These are phyloP conservation scores for Choloepus didactylus DNA, from an alignment of 2,797 vertebrate species.

Conservation along the genomic window DNA sequence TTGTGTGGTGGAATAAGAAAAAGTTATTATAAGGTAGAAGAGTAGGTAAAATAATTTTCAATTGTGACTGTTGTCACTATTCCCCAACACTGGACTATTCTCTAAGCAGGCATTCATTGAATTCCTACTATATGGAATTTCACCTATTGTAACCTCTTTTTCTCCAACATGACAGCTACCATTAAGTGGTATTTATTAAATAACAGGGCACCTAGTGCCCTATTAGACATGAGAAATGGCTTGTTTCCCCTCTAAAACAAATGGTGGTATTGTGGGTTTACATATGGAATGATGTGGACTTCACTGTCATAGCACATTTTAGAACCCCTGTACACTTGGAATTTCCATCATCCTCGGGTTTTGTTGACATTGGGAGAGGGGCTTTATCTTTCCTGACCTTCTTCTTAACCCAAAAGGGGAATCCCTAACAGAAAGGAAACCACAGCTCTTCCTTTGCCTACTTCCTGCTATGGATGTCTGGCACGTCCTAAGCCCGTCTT, in stretches of 20 bases:
- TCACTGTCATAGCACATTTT: neutral
- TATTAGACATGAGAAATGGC: neutral
- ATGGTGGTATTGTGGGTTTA: neutral
- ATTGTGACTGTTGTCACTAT: neutral
- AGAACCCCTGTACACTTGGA: neutral
- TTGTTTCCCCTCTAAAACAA: conserved; percentile 22
- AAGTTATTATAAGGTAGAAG: neutral
- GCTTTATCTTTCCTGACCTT: conserved; percentile 68
- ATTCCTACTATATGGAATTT: neutral
- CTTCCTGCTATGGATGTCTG: conserved; percentile 75
- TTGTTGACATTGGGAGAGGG: conserved; percentile 49
- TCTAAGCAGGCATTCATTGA: neutral
- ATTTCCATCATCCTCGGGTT: conserved; percentile 28
- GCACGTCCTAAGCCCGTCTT: conserved; percentile 53
- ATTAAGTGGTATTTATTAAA: conserved; percentile 2
- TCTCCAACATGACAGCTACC: neutral
- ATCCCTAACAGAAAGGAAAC: conserved; percentile 80
- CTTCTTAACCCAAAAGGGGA: conserved; percentile 76
- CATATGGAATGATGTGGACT: neutral
- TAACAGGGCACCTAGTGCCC: neutral
- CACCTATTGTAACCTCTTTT: neutral
- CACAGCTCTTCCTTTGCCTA: conserved; percentile 71
- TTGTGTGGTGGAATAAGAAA: neutral
- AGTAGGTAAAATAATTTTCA: conserved; percentile 38
- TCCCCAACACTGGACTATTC: neutral